Base-by-base conservation (phyloP, 2,888 invertebrate species). In the Lumbricus terrestris region DNA sequence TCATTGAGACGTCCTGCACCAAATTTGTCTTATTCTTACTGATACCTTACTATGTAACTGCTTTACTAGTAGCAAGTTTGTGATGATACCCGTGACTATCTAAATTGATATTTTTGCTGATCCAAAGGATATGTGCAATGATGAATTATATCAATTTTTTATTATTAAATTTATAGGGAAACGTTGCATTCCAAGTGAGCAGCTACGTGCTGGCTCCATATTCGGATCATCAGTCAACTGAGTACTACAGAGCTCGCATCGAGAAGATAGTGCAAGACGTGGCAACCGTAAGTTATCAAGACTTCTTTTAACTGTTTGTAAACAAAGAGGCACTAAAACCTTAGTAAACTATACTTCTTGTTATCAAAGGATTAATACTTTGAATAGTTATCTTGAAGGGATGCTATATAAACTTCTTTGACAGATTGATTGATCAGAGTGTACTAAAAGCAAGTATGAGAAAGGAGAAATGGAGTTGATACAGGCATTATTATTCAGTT, bases 191-290 rank as follows among this genome's bases (percentile, higher is more conserved):
- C 34, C 18, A 35, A 35, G 33, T 85, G 85, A 16, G 85, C 85
- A 85, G 85, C 85, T 88, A 89, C 82, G 91, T 91, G 38, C 54
- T 92, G 88, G 94, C 94, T 38, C 94, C 94, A 4, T 94, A 94
- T 0, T 95, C 95, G 88, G 95, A 95, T 47, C 89, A 69, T 20
- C 85, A 23, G 8, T 85, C 85, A 35, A 91, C 91, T 40, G 92
- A 93, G 23, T 95, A 94, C 92, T 96, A 96, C 93, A 95, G 97
- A 18, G 97, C 96, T 15, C 95, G 95, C 90, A 95, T 97, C 89
- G 91, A 94, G 93, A 91, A 91, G n/a, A 88, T 82, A 29, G 38
- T 38, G 33, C 23, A 82, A 33, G 34, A 33, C 34, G n/a, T 20
- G 6, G 85, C 37, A n/a, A 42, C 38, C 35, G 42, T 54, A 90